phyloP scores from a whole-genome alignment of 2,888 invertebrate genomes.

The Mystacides longicornis region DNA sequence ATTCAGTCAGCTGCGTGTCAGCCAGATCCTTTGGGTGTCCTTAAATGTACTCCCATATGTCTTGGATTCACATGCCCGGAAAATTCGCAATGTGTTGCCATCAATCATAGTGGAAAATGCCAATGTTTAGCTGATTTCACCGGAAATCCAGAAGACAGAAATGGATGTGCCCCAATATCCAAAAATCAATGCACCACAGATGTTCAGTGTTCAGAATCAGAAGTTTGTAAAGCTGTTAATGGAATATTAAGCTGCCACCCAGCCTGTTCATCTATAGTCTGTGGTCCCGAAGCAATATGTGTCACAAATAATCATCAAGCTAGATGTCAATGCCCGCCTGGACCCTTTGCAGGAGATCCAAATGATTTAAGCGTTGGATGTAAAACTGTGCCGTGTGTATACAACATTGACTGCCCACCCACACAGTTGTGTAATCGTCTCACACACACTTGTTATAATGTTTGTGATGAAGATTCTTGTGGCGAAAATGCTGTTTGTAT shows the following conservation, averaged over 20 bases:
- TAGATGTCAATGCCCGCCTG: constrained; percentile 84
- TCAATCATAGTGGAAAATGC: constrained; percentile 68
- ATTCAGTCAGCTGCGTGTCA: constrained; percentile 62
- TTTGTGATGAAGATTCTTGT: constrained; percentile 74
- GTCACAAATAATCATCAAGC: constrained; percentile 84
- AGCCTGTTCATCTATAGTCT: constrained; percentile 68
- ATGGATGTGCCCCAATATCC: constrained; percentile 69
- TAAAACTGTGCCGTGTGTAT: constrained; percentile 75
- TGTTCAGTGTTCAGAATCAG: constrained; percentile 76
- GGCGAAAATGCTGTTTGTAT: constrained; percentile 84
- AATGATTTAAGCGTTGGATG: constrained; percentile 69
- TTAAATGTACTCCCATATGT: constrained; percentile 75
- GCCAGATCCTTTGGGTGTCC: constrained; percentile 77
- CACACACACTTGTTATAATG: constrained; percentile 74
- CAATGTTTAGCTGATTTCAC: constrained; percentile 76
- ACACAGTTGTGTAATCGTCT: constrained; percentile 75
- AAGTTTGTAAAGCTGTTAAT: constrained; percentile 61
- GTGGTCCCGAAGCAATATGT: constrained; percentile 83
- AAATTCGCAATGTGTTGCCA: constrained; percentile 73
- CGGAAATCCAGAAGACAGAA: constrained; percentile 85
- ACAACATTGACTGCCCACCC: constrained; percentile 75
- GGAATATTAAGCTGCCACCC: constrained; percentile 62
- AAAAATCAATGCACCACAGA: constrained; percentile 73
- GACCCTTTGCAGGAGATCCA: constrained; percentile 80
- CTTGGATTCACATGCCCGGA: constrained; percentile 74